Conservation (phyloP, 2,888 invertebrate species). For the Polyommatus iphigenia region DNA sequence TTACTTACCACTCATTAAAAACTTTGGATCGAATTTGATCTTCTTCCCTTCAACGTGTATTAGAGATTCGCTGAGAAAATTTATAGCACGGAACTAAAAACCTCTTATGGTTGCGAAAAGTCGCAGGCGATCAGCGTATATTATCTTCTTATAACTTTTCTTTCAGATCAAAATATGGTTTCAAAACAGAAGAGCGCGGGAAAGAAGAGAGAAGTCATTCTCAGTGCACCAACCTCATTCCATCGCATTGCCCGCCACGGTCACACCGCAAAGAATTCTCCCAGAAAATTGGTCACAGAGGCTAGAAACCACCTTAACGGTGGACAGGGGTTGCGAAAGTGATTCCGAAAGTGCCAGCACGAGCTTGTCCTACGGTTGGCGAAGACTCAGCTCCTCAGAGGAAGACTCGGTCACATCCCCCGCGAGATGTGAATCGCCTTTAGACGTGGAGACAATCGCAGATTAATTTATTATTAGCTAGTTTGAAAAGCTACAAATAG, state of each 20-base stretch:
- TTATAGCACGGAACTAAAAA: no score
- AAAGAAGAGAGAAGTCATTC: constrained; percentile 82
- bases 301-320: background rate
- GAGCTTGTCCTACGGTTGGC: constrained; percentile 1
- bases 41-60: no score
- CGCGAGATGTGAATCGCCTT: constrained; percentile 53
- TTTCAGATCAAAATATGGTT: constrained; percentile 86
- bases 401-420: constrained; percentile 38
- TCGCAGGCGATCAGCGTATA: background rate
- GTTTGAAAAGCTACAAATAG: background rate
- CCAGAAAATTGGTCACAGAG: constrained; percentile 35
- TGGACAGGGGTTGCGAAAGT: background rate
- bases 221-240: constrained; percentile 60
- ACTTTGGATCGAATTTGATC: no score
- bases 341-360: background rate
- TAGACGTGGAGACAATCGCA: constrained; percentile 59
- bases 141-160: background rate
- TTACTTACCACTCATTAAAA: no score
- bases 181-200: constrained; percentile 88
- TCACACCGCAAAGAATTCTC: constrained; percentile 37
- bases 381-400: constrained; percentile 39
- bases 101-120: no score
- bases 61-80: no score
- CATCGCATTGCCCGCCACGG: constrained; percentile 60
- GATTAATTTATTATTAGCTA: background rate